Base-by-base conservation (phyloP, 2,797 vertebrate species). In the Apodemus agrarius region DNA sequence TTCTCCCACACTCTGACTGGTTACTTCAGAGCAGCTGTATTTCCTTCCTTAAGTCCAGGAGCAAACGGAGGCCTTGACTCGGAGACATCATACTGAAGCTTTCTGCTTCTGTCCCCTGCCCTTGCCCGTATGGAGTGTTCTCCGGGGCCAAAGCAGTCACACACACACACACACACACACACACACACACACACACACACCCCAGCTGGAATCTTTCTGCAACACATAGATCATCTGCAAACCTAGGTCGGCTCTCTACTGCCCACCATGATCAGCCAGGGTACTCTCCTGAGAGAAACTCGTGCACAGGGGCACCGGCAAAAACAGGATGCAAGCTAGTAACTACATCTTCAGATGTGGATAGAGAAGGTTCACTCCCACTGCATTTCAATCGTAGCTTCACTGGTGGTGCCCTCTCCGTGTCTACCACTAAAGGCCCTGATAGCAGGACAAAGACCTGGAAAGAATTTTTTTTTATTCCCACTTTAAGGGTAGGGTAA, bases 111-210 rank as follows among this genome's bases (percentile, higher is more conserved):
- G 26, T 22, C 17, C 6, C 37, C 61, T 31, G 17, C 9, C 34
- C 29, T 16, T 43, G 61, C 57, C 34, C 13, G 22, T 22, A 17
- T 1, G 40, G 72, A 34, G 6, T 37, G 37, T 22, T n/a, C 12
- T 49, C 40, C 40, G 22, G 29, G 26, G 2, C 54, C 49, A 87
- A 65, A 11, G 43, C 29, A 31, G 6, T 49, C 9, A 16, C 5
- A 4, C 0, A 5, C 3, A 26, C 0, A 5, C 3, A 26, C 9
- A 16, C 5, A 4, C 0, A 5, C 3, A 26, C 9, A 16, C 5
- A 4, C 0, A 5, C 3, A 26, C 9, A 16, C 5, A 4, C 0
- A 5, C 3, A 26, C 9, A 16, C 5, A 4, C 0, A 5, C 3
- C 21, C 14, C 46, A 29, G 46, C 84, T 1, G 17, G 34, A n/a